Evolutionary conservation across 2,113 vertebrate genomes (phyloP).

Genomic region (Oophaga pumilio): DNA sequence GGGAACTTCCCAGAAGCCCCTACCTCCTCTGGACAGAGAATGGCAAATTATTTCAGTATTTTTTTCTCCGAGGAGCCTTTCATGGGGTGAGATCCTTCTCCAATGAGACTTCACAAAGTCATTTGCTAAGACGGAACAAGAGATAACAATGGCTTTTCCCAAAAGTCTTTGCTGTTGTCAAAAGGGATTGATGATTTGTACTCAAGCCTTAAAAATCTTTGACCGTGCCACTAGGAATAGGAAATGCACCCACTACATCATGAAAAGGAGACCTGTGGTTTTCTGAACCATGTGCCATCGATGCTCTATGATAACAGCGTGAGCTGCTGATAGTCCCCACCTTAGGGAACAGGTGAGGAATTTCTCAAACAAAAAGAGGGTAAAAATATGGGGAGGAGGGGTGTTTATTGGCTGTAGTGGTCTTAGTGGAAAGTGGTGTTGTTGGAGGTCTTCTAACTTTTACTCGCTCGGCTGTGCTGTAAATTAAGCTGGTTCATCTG

Average conservation of each 20-base stretch:
- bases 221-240: background rate
- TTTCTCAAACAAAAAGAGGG: constrained; percentile 35
- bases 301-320: background rate
- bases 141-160: constrained; percentile 40
- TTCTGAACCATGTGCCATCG: background rate
- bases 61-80: constrained; percentile 23
- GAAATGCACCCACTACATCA: constrained; percentile 36
- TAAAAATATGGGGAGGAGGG: constrained; percentile 41
- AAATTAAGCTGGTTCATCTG: constrained; percentile 65
- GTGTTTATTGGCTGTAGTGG: constrained; percentile 57
- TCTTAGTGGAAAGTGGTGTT: constrained; percentile 64
- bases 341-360: constrained; percentile 41
- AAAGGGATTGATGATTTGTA: constrained; percentile 11
- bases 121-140: constrained; percentile 2
- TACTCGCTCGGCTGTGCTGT: constrained; percentile 72
- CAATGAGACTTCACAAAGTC: background rate
- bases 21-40: constrained; percentile 36
- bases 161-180: constrained; percentile 6
- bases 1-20: constrained; percentile 57
- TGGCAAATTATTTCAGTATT: constrained; percentile 5
- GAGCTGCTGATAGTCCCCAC: constrained; percentile 28
- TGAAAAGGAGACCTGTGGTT: constrained; percentile 19
- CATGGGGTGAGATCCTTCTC: constrained; percentile 14
- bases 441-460: constrained; percentile 71
- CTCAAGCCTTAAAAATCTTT: constrained; percentile 13